Evolutionary conservation across 2,888 invertebrate genomes (phyloP).

Genomic region (Tortricodes alternella): DNA sequence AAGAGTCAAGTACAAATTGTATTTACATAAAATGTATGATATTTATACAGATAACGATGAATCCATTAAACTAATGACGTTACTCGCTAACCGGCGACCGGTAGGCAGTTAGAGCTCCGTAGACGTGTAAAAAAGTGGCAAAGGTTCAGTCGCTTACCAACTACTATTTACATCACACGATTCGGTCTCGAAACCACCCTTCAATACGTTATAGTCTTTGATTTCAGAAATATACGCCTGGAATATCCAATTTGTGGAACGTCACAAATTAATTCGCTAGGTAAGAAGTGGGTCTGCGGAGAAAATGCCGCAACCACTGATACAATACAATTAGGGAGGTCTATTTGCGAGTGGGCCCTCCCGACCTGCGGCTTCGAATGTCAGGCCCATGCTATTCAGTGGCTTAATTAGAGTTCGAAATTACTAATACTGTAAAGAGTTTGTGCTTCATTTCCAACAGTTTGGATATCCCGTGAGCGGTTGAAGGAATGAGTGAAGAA

Average conservation of each 20-base stretch:
- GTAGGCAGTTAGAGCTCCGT: conserved; percentile 54
- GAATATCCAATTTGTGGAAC: conserved; percentile 33
- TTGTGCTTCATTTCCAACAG: background rate
- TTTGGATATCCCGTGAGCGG: conserved; percentile 13
- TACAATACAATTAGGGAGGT: background rate
- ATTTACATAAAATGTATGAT: conserved; percentile 62
- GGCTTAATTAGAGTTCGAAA: background rate
- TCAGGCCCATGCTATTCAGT: background rate
- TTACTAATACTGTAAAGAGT: background rate
- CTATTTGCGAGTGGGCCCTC: background rate
- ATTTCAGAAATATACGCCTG: conserved; percentile 33
- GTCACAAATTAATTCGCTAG: conserved; percentile 14
- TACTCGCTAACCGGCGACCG: conserved; percentile 44
- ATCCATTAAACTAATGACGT: conserved; percentile 50
- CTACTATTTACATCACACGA: conserved; percentile 74
- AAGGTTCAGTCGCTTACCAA: conserved; percentile 75
- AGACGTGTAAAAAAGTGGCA: conserved; percentile 81
- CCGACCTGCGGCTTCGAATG: background rate
- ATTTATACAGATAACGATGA: conserved; percentile 59
- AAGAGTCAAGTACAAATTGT: conserved; percentile 65
- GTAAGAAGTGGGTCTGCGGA: background rate
- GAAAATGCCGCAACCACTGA: conserved; percentile 13
- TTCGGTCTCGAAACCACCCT: conserved; percentile 35
- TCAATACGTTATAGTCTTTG: conserved; percentile 38
- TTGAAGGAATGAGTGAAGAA: conserved; percentile 29